Evolutionary conservation across 2,113 vertebrate genomes (phyloP), one percentile per base, ranked within the genome.

Genomic region (Lophura nycthemera): DNA sequence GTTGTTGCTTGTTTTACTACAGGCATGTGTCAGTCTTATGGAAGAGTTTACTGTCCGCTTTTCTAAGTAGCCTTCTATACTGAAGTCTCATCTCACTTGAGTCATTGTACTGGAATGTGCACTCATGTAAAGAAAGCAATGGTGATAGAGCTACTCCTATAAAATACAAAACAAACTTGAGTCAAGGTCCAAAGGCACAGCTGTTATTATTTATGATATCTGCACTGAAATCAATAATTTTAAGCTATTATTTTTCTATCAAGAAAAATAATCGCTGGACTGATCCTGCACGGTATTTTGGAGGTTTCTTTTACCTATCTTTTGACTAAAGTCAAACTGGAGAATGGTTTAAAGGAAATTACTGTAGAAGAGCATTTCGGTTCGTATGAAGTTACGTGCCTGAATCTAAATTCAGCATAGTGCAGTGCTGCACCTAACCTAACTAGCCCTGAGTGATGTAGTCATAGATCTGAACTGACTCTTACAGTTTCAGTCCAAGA

Each of bases 31-130:
- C 77, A 83, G 34, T 47, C 57, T 78, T 88, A 54, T 67, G 48
- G 83, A 92, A 43, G 30, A 87, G 60, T 91, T 93, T 95, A 74
- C 73, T 91, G 70, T 74, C 60, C 86, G 34, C 32, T 95, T 96
- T 75, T 80, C 38, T 80, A 77, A 66, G 72, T 47, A 86, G 32
- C 47, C 38, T 71, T 81, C 48, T 89, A 4, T 71, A 60, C 27
- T 73, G 50, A 77, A 60, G 54, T 63, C 47, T 36, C 5, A 5
- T 65, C 61, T 86, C 40, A 59, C 73, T 88, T 43, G 65, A 52
- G 84, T 2, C 34, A 32, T 77, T 74, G 45, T 30, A 34, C 20
- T 91, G 78, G 56, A 86, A 86, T 60, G 74, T 0, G 0, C 76
- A 64, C 64, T 38, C 11, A 60, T 65, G n/a, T 67, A 91, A 89